These are phyloP conservation scores for Drosophila pseudoananassae DNA, from an alignment of 1,140 invertebrate species.

Conservation along the genomic window DNA sequence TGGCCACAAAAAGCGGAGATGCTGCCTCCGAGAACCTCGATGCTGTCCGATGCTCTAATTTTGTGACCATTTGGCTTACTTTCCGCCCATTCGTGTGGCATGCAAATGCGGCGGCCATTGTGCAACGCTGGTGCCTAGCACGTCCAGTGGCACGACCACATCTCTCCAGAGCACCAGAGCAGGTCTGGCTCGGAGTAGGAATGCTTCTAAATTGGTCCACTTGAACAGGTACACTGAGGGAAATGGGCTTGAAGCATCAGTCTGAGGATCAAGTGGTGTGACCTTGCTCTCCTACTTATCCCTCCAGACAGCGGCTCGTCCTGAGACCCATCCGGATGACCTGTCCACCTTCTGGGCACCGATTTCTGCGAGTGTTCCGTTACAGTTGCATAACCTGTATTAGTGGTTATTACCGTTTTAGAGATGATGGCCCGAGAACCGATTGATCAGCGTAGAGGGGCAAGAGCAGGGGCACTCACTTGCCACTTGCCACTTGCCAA, in stretches of 20 bases:
- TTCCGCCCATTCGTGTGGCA: conserved; percentile 50
- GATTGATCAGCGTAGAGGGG: conserved; percentile 48
- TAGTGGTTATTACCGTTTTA: conserved; percentile 80
- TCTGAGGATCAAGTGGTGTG: neutral
- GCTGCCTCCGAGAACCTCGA: conserved; percentile 34
- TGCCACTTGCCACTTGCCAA: conserved; percentile 76
- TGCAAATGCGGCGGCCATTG: conserved; percentile 62
- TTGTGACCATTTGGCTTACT: conserved; percentile 77
- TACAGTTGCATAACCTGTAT: conserved; percentile 79
- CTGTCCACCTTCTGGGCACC: neutral
- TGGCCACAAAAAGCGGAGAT: conserved; percentile 3
- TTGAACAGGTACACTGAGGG: conserved; percentile 11
- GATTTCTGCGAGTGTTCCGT: conserved; percentile 32
- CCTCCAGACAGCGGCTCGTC: too few species aligned
- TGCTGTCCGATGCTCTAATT: conserved; percentile 57
- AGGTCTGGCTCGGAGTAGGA: conserved; percentile 32
- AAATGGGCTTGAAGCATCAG: neutral
- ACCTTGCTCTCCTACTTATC: neutral
- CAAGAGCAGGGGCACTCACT: conserved; percentile 18
- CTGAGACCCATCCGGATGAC: neutral
- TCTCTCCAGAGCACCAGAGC: conserved; percentile 15
- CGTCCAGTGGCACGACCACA: conserved; percentile 15
- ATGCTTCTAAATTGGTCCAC: conserved; percentile 47
- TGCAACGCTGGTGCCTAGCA: conserved; percentile 42
- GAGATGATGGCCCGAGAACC: conserved; percentile 48